A percentile compares a stretch with the other conserved stretches of the same genome.
These are phyloP conservation scores for Aricia agestis DNA, from an alignment of 1,140 invertebrate species.

Conservation along the genomic window DNA sequence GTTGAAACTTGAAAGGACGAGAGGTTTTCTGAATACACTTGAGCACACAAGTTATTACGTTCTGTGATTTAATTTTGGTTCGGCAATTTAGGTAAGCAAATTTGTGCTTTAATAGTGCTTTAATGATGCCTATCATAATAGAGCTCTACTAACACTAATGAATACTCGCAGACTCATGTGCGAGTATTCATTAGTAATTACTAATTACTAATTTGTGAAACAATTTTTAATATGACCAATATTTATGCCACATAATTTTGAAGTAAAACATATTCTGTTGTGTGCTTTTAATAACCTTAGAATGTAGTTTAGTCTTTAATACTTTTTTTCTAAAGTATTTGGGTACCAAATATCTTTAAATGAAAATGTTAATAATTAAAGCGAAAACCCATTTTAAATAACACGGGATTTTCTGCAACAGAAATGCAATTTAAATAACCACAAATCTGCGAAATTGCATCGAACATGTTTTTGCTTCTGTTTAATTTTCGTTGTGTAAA, in stretches of 20 bases:
- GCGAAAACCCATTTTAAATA: neutral
- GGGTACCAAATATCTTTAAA: neutral
- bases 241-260: too few species aligned
- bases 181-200: too few species aligned
- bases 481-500: neutral
- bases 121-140: too few species aligned
- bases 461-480: neutral
- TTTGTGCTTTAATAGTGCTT: too few species aligned
- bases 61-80: neutral
- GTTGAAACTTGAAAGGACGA: slow-evolving; percentile 3
- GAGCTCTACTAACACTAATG: too few species aligned
- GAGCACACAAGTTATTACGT: neutral
- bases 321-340: too few species aligned
- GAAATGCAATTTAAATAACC: neutral
- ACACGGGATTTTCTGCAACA: neutral
- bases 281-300: too few species aligned
- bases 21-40: slow-evolving; percentile 8
- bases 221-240: too few species aligned
- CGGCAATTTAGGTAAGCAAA: neutral
- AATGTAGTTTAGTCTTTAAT: too few species aligned
- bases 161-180: too few species aligned
- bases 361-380: neutral
- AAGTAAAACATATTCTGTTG: too few species aligned
- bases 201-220: too few species aligned
- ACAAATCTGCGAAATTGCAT: neutral